These are phyloP conservation scores for Malthinus flaveolus DNA, from an alignment of 2,888 invertebrate species.

Conservation along the genomic window DNA sequence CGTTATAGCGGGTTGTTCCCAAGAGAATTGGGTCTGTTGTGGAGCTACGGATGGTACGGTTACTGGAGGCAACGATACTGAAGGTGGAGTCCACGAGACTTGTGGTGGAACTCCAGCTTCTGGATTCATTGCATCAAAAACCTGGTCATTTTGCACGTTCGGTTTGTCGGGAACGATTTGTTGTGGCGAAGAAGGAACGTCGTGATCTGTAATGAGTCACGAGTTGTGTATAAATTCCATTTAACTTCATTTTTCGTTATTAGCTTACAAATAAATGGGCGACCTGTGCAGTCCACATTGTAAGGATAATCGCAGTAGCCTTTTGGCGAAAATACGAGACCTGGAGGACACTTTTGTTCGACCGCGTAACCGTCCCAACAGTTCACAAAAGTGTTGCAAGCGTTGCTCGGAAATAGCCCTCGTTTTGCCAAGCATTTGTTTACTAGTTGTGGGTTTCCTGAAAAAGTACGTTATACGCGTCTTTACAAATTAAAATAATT, in stretches of 20 bases:
- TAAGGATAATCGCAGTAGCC: slow-evolving; percentile 66
- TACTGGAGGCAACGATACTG: slow-evolving; percentile 5
- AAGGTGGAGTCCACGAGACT: background rate
- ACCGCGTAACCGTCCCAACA: slow-evolving; percentile 72
- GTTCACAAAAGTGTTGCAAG: slow-evolving; percentile 68
- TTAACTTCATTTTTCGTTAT: too few species aligned
- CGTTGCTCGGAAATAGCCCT: slow-evolving; percentile 65
- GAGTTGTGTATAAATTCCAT: too few species aligned
- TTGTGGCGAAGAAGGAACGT: too few species aligned
- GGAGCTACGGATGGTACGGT: too few species aligned
- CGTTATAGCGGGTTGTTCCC: too few species aligned
- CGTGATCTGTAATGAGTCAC: too few species aligned
- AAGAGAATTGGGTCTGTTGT: too few species aligned
- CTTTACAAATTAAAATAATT: too few species aligned
- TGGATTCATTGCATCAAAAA: background rate
- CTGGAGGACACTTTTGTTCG: slow-evolving; percentile 68
- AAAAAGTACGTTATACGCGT: slow-evolving; percentile 4
- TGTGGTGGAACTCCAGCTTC: background rate
- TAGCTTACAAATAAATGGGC: slow-evolving; percentile 42
- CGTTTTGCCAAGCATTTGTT: slow-evolving; percentile 56
- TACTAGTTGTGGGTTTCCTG: slow-evolving; percentile 31
- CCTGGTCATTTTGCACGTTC: too few species aligned
- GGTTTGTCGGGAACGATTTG: too few species aligned
- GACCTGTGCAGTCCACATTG: slow-evolving; percentile 65
- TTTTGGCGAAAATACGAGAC: slow-evolving; percentile 63